Percentiles rank a stretch among this genome's conserved stretches.
Conservation (phyloP, 2,113 vertebrate species). For the Acrocephalus arundinaceus region DNA sequence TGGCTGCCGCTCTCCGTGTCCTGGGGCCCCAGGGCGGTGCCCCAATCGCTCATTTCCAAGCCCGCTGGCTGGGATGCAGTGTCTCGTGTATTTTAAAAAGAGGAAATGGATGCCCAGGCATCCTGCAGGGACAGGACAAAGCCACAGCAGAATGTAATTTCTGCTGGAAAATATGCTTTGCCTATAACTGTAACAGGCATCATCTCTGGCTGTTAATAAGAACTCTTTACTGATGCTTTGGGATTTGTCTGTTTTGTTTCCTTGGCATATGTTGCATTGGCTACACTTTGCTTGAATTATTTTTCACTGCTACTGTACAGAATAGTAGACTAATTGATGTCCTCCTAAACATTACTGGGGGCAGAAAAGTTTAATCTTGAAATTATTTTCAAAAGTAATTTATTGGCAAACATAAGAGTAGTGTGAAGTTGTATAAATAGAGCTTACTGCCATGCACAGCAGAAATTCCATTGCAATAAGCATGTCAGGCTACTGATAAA, state of each 20-base stretch:
- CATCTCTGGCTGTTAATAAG: neutral
- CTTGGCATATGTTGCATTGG: neutral
- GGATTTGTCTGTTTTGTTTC: neutral
- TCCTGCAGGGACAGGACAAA: conserved; percentile 11
- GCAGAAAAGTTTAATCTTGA: neutral
- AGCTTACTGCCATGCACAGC: neutral
- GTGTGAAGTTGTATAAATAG: neutral
- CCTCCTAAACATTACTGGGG: neutral
- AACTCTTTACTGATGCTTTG: neutral
- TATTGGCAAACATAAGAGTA: neutral
- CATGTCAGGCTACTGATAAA: neutral
- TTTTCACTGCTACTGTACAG: conserved; percentile 2
- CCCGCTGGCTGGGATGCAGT: neutral
- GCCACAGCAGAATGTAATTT: conserved; percentile 1
- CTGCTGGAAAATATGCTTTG: conserved; percentile 5
- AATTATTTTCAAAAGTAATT: neutral
- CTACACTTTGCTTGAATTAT: neutral
- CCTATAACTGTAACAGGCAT: neutral
- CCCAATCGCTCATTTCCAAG: neutral
- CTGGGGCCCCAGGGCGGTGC: neutral
- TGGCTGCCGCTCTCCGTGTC: neutral
- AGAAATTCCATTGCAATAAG: neutral
- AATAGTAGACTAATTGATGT: neutral
- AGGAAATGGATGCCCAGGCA: conserved; percentile 26
- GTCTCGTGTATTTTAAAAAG: neutral